These are phyloP conservation scores for Mystacornis crossleyi DNA, from an alignment of 2,113 vertebrate species.

Conservation along the genomic window DNA sequence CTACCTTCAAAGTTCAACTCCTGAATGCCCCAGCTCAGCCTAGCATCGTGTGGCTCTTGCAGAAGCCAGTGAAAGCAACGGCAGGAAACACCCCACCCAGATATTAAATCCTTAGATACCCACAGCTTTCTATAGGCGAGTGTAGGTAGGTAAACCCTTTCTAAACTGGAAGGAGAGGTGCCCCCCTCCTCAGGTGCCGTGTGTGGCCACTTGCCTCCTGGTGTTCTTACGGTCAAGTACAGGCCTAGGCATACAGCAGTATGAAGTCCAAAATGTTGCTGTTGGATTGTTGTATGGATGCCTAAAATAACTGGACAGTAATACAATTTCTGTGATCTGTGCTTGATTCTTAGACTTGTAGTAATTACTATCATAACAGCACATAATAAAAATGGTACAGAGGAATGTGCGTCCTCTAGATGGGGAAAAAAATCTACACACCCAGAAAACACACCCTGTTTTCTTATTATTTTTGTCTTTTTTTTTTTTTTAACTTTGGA, in stretches of 20 bases:
- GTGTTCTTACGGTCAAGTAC: neutral
- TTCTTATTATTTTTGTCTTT: neutral
- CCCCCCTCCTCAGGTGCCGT: neutral
- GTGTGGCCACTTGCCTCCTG: neutral
- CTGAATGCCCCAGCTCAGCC: neutral
- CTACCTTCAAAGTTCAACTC: neutral
- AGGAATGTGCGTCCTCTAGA: neutral
- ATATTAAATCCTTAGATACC: neutral
- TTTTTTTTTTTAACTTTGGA: neutral
- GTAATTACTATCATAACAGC: neutral
- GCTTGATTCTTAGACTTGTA: neutral
- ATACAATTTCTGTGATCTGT: neutral
- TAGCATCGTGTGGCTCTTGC: rapidly evolving
- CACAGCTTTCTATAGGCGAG: rapidly evolving
- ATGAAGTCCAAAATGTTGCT: neutral
- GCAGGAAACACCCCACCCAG: neutral
- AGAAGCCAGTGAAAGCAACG: neutral
- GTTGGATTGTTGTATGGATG: neutral
- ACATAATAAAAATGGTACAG: neutral
- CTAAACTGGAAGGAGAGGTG: neutral
- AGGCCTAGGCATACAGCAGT: neutral
- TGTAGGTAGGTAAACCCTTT: neutral
- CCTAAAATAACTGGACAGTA: neutral
- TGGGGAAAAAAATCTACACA: neutral
- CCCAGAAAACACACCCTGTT: neutral